These are phyloP conservation scores for Symphodus melops DNA, from an alignment of 2,113 vertebrate genomes.

Conservation along the genomic window DNA sequence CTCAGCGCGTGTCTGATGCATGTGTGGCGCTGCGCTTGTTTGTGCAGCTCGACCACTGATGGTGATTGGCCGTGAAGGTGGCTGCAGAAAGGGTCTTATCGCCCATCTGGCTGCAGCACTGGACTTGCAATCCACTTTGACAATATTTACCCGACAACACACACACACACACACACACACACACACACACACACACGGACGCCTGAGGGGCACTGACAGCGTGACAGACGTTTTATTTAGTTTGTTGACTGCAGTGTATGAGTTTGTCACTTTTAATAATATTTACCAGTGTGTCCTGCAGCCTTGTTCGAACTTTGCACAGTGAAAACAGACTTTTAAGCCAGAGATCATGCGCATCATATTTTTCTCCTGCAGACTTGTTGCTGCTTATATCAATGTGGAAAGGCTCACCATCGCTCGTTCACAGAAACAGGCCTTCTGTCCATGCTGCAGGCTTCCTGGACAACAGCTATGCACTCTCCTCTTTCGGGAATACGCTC, in stretches of 20 bases:
- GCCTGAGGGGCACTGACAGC: conserved; percentile 24
- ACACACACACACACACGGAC: conserved; percentile 11
- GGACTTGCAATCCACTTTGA: conserved; percentile 63
- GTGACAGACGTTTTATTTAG: conserved; percentile 11
- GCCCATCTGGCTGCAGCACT: conserved; percentile 55
- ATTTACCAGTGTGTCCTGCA: conserved; percentile 19
- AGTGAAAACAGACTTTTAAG: background rate
- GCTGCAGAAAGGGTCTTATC: conserved; percentile 54
- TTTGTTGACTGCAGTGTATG: conserved; percentile 6
- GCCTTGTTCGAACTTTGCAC: conserved; percentile 23
- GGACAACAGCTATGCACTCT: conserved; percentile 9
- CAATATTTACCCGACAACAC: conserved; percentile 64
- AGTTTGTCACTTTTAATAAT: conserved; percentile 17
- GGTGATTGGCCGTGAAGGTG: conserved; percentile 53
- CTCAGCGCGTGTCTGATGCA: background rate
- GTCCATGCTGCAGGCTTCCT: conserved; percentile 31
- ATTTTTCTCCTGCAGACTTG: conserved; percentile 14
- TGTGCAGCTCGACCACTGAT: conserved; percentile 33
- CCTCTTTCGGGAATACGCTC: conserved; percentile 20
- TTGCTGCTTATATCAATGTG: background rate
- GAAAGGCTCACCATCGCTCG: conserved; percentile 18
- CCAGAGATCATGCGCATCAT: background rate
- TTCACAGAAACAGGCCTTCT: conserved; percentile 8
- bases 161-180: conserved; percentile 30
- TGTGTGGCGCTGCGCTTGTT: conserved; percentile 5